Evolutionary conservation across 2,888 invertebrate species (phyloP), one percentile per base, ranked within the genome.

Genomic region (Kuschelorhynchus macadamiae): DNA sequence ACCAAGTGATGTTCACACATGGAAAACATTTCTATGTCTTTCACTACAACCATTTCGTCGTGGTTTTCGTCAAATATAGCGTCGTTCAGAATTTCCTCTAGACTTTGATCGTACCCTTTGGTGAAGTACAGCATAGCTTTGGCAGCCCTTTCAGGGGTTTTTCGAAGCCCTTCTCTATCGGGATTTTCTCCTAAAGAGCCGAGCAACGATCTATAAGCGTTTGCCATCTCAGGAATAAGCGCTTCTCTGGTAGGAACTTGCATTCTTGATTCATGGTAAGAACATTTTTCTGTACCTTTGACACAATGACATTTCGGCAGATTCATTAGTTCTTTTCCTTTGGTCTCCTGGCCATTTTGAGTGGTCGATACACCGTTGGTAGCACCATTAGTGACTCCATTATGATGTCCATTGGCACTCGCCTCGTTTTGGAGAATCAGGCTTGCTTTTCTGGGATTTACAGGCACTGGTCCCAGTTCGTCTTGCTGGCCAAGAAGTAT

Each of bases 21-120:
- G 12, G 98, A 98, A 85, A 98, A 99, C 97, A 99, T 98, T 85
- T 99, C 98, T 73, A 99, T 99, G 83, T 99, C 98, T 83, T 97
- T 97, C 0, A 99, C 98, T 0, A 99, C 97, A 1, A 99, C 98
- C 98, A 99, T 97, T 85, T 99, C 98, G 81, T 99, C 99, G 79
- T 98, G 97, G 82, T 99, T 97, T 81, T 99, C 99, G 79, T 98
- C 96, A 84, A 99, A 99, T 68, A 99, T 93, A 0, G 98, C 99
- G 77, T 96, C 97, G 84, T 98, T 98, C 9, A 99, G 86, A 0
- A 98, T 92, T 82, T 97, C 97, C 18, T 96, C 94, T 59, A 98
- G 88, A 78, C 92, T 93, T 83, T 98, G 97, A 80, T 97, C 97
- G 85, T 98, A 98, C 67, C 99, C 99, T 85, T 98, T 98, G 63